phyloP scores from a whole-genome alignment of 1,140 invertebrate species.

The Zelostemma sp. region DNA sequence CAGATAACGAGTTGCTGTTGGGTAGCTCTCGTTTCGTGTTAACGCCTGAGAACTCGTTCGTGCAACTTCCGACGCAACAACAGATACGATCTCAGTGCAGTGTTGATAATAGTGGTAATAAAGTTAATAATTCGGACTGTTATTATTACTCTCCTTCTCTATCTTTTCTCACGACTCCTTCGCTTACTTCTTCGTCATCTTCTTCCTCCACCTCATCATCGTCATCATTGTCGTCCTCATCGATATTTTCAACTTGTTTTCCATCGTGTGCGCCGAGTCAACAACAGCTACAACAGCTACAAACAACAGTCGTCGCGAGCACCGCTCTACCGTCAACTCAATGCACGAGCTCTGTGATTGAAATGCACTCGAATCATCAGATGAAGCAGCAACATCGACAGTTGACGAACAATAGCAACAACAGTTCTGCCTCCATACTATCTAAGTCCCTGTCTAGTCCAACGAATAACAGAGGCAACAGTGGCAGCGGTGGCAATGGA shows the following conservation, averaged over 20 bases:
- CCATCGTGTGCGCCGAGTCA: conserved; percentile 18
- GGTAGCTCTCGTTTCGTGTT: conserved; percentile 63
- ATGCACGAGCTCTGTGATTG: conserved; percentile 32
- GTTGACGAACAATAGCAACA: conserved; percentile 57
- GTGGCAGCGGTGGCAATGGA: conserved; percentile 48
- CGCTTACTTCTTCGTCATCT: conserved; percentile 13
- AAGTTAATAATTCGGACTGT: conserved; percentile 50
- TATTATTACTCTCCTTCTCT: conserved; percentile 21
- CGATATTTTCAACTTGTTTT: conserved; percentile 35
- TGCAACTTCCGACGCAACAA: conserved; percentile 41
- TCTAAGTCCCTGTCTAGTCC: conserved; percentile 68
- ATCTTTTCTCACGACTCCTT: conserved; percentile 10
- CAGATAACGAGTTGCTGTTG: conserved; percentile 58
- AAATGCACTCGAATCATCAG: conserved; percentile 47
- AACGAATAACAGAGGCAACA: conserved; percentile 51
- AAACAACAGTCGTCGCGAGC: not conserved
- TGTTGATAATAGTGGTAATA: conserved; percentile 62
- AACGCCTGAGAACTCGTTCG: conserved; percentile 52
- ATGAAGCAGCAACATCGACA: conserved; percentile 56
- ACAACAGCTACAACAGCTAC: conserved; percentile 14
- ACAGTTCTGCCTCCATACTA: conserved; percentile 58
- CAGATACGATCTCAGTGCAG: conserved; percentile 60
- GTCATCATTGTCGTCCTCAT: conserved; percentile 10
- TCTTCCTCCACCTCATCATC: conserved; percentile 13
- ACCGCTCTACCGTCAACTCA: not conserved